Conservation (phyloP, 2,797 vertebrate species). For the Arctocebus calabarensis region DNA sequence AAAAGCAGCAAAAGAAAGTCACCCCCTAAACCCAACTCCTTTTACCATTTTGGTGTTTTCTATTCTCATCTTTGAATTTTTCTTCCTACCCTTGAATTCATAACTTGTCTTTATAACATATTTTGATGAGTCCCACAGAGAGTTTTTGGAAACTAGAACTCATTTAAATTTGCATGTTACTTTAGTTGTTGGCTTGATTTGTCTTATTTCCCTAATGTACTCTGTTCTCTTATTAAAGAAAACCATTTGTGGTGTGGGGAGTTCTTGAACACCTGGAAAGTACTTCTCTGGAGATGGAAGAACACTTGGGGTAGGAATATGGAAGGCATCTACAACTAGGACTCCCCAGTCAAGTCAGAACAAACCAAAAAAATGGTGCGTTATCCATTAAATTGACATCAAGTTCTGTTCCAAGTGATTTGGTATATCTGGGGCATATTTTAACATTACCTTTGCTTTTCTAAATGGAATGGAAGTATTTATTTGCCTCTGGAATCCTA, state of each 20-base stretch:
- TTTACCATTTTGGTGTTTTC: background rate
- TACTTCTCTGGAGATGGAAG: background rate
- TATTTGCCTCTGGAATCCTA: background rate
- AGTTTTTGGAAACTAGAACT: background rate
- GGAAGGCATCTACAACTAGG: background rate
- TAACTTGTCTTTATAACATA: background rate
- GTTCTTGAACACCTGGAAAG: background rate
- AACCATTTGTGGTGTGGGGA: background rate
- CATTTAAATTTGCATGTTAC: background rate
- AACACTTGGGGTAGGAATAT: background rate
- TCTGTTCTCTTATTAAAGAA: background rate
- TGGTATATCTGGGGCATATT: background rate
- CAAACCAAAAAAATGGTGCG: background rate
- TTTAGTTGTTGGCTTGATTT: background rate
- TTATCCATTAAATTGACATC: background rate
- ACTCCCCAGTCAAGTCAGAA: background rate
- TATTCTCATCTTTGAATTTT: background rate
- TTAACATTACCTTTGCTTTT: background rate
- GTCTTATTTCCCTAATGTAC: background rate
- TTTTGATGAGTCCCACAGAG: fast-evolving
- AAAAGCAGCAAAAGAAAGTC: background rate
- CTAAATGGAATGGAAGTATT: background rate
- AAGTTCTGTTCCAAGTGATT: background rate
- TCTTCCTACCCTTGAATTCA: background rate
- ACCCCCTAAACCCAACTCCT: background rate